phyloP scores from a whole-genome alignment of 2,888 invertebrate genomes.

The Phasia obesa region DNA sequence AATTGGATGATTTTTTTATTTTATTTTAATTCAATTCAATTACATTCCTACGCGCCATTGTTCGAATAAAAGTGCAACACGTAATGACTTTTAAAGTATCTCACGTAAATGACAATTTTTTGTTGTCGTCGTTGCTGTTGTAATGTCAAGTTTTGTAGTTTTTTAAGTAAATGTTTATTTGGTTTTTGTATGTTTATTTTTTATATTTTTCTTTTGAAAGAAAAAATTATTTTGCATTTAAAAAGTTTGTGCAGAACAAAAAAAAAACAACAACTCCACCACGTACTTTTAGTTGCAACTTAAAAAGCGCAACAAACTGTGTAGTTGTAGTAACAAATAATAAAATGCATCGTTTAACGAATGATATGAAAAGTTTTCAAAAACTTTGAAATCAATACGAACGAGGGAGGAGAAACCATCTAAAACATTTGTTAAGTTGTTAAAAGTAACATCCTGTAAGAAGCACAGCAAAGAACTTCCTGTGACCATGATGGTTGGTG shows the following conservation, averaged over 20 bases:
- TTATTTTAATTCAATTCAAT: conserved; percentile 31
- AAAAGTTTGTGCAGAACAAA: conserved; percentile 5
- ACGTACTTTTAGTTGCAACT: conserved; percentile 36
- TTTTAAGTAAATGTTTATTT: conserved; percentile 63
- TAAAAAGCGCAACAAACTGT: conserved; percentile 30
- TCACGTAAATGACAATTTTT: conserved; percentile 69
- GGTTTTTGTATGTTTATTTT: conserved; percentile 11
- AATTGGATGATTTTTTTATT: conserved; percentile 27
- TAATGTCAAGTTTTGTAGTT: conserved; percentile 56
- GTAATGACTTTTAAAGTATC: conserved; percentile 69
- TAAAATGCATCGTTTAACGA: conserved; percentile 62
- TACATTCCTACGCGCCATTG: conserved; percentile 1
- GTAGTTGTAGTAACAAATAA: conserved; percentile 37
- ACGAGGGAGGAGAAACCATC: conserved; percentile 41
- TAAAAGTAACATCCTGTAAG: conserved; percentile 62
- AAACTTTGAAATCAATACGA: conserved; percentile 45
- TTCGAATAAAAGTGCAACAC: conserved; percentile 51
- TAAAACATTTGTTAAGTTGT: conserved; percentile 45
- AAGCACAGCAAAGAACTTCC: conserved; percentile 46
- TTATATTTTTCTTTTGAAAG: conserved; percentile 15
- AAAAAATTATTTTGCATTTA: conserved; percentile 48
- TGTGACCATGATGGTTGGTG: conserved; percentile 43
- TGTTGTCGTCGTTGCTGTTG: conserved; percentile 1
- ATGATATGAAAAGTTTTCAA: conserved; percentile 65
- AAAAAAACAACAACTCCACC: conserved; percentile 30